Percentiles rank a stretch among this genome's conserved stretches.
Conservation (phyloP, 1,140 invertebrate species). For the Aphidius ervi region DNA sequence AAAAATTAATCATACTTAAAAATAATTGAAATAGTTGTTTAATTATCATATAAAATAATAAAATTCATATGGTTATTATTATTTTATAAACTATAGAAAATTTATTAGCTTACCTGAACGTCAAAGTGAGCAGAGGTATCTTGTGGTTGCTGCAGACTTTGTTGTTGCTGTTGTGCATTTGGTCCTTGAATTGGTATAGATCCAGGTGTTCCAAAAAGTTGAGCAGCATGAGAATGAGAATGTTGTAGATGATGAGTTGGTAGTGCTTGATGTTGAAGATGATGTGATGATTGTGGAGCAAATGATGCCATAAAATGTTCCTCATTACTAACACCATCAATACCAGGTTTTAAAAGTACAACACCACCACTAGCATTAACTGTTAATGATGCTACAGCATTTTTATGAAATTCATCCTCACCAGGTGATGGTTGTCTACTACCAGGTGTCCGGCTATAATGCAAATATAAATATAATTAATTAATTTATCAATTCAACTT, state of each 20-base stretch:
- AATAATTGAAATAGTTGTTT: no score
- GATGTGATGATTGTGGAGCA: conserved; percentile 57
- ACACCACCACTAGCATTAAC: conserved; percentile 47
- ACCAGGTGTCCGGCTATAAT: conserved; percentile 75
- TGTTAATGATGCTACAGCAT: conserved; percentile 52
- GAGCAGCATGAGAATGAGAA: conserved; percentile 50
- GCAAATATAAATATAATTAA: conserved; percentile 15
- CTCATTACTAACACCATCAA: conserved; percentile 57
- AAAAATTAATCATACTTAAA: no score
- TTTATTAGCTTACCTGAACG: conserved; percentile 49
- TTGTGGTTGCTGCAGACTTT: conserved; percentile 52
- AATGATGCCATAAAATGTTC: conserved; percentile 56
- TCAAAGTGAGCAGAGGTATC: conserved; percentile 54
- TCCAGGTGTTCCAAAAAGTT: conserved; percentile 52
- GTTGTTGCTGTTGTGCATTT: conserved; percentile 61
- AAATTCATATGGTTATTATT: not conserved
- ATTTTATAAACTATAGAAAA: not conserved
- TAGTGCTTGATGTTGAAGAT: conserved; percentile 52
- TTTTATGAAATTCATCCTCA: conserved; percentile 73
- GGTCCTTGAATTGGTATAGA: conserved; percentile 49
- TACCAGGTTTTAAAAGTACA: conserved; percentile 52
- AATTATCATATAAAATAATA: not conserved
- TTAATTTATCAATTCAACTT: not conserved
- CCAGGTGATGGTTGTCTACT: conserved; percentile 86
- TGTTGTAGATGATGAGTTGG: conserved; percentile 52